Conservation (phyloP, 2,113 vertebrate genomes). For the Corydoras sp. region DNA sequence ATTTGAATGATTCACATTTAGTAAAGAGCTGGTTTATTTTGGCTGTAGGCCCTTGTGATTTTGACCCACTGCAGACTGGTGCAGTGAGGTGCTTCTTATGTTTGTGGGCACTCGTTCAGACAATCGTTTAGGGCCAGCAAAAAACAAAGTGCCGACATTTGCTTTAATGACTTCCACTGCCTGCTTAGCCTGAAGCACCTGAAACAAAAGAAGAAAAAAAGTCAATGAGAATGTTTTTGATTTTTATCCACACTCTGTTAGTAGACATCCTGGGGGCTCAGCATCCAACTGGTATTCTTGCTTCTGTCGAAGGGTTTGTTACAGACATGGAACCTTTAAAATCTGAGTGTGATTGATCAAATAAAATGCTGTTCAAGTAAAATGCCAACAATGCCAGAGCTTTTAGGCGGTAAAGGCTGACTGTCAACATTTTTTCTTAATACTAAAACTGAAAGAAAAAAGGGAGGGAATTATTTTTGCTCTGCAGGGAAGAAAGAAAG, state of each 20-base stretch:
- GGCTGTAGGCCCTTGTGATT: background rate
- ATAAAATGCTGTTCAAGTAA: background rate
- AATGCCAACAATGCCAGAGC: no score
- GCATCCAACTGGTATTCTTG: slow-evolving; percentile 9
- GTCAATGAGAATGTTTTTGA: background rate
- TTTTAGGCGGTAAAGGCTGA: no score
- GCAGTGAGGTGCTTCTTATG: background rate
- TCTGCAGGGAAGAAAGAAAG: no score
- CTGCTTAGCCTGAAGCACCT: slow-evolving; percentile 12
- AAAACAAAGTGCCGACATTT: background rate
- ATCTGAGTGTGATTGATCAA: background rate
- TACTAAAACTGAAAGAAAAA: no score
- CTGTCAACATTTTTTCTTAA: no score
- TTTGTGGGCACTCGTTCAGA: slow-evolving; percentile 10
- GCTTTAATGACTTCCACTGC: background rate
- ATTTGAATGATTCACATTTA: slow-evolving; percentile 3
- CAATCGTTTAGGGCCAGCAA: background rate
- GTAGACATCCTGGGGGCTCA: background rate
- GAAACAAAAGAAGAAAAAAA: background rate
- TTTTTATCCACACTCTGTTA: slow-evolving; percentile 21
- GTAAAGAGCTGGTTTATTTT: slow-evolving; percentile 10
- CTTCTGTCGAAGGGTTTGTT: slow-evolving; percentile 4
- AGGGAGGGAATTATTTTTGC: no score
- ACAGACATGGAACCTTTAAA: background rate
- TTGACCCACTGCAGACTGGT: background rate